Evolutionary conservation across 2,888 invertebrate genomes (phyloP).

Genomic region (Panopea generosa): DNA sequence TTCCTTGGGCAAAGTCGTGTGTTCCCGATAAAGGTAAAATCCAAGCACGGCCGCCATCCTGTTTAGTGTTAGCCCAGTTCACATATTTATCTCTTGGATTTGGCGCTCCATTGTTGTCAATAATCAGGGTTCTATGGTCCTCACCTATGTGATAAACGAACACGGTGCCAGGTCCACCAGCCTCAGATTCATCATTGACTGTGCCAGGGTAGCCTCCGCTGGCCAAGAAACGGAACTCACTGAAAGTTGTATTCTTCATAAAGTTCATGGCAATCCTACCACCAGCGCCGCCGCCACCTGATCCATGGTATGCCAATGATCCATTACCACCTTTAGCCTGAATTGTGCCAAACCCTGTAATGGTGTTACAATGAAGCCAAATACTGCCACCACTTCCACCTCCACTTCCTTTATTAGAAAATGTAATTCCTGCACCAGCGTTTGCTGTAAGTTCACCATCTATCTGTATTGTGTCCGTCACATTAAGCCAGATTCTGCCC

Average conservation of each 20-base stretch:
- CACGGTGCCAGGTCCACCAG: slow-evolving; percentile 75
- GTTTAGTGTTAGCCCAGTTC: slow-evolving; percentile 66
- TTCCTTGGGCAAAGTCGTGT: slow-evolving; percentile 66
- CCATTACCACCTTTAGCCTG: slow-evolving; percentile 67
- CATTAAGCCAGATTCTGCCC: slow-evolving; percentile 76
- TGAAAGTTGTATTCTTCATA: slow-evolving; percentile 72
- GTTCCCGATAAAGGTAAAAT: slow-evolving; percentile 74
- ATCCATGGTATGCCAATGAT: slow-evolving; percentile 25
- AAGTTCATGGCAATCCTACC: slow-evolving; percentile 77
- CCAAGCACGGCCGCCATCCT: slow-evolving; percentile 75
- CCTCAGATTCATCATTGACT: slow-evolving; percentile 60
- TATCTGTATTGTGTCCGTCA: slow-evolving; percentile 72
- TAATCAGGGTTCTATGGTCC: slow-evolving; percentile 74
- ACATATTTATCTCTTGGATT: slow-evolving; percentile 66
- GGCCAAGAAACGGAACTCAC: slow-evolving; percentile 74
- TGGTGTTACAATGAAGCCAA: slow-evolving; percentile 68
- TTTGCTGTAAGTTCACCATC: slow-evolving; percentile 73
- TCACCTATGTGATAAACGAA: slow-evolving; percentile 73
- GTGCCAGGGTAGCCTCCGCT: slow-evolving; percentile 69
- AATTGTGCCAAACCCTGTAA: slow-evolving; percentile 70
- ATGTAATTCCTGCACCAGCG: slow-evolving; percentile 59
- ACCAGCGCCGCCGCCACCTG: slow-evolving; percentile 73
- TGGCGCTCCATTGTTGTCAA: slow-evolving; percentile 73
- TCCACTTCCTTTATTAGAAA: slow-evolving; percentile 59
- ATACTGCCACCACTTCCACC: slow-evolving; percentile 78